Percentiles rank a stretch among this genome's conserved stretches.
Evolutionary conservation across 1,140 invertebrate genomes (phyloP).

Genomic region (Vanessa atalanta): DNA sequence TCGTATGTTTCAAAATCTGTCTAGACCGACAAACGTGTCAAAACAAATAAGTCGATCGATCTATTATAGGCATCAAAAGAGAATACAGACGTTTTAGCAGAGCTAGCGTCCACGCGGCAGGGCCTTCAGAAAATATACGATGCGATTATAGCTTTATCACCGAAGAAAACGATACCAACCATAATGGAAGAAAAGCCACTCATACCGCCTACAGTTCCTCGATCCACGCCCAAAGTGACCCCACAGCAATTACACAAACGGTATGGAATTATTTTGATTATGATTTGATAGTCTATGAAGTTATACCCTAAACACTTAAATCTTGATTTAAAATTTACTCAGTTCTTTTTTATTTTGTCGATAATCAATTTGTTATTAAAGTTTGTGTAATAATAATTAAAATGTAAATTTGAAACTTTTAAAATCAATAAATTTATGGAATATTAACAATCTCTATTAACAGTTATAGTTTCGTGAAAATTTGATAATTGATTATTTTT

Average conservation of each 20-base stretch:
- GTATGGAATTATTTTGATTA: slow-evolving; percentile 44
- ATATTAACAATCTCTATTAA: too few relatives aligned
- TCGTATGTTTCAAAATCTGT: too few relatives aligned
- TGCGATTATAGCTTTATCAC: slow-evolving; percentile 81
- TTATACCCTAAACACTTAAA: too few relatives aligned
- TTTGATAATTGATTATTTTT: too few relatives aligned
- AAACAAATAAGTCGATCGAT: not conserved
- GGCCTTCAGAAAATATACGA: slow-evolving; percentile 82
- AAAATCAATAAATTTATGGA: too few relatives aligned
- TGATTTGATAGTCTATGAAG: not conserved
- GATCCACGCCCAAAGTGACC: slow-evolving; percentile 70
- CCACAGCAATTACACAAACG: slow-evolving; percentile 70
- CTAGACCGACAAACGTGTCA: not conserved
- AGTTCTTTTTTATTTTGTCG: too few relatives aligned
- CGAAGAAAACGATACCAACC: slow-evolving; percentile 81
- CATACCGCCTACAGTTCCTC: slow-evolving; percentile 55
- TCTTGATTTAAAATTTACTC: too few relatives aligned
- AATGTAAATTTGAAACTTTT: too few relatives aligned
- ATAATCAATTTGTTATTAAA: too few relatives aligned
- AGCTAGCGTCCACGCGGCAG: slow-evolving; percentile 74
- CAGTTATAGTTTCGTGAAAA: too few relatives aligned
- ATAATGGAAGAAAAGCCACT: slow-evolving; percentile 72
- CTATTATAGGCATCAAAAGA: slow-evolving; percentile 81
- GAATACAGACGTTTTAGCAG: slow-evolving; percentile 77
- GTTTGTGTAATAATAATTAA: too few relatives aligned